These are phyloP conservation scores for Ptychochromis oligacanthus DNA, from an alignment of 2,113 vertebrate genomes.

Conservation along the genomic window DNA sequence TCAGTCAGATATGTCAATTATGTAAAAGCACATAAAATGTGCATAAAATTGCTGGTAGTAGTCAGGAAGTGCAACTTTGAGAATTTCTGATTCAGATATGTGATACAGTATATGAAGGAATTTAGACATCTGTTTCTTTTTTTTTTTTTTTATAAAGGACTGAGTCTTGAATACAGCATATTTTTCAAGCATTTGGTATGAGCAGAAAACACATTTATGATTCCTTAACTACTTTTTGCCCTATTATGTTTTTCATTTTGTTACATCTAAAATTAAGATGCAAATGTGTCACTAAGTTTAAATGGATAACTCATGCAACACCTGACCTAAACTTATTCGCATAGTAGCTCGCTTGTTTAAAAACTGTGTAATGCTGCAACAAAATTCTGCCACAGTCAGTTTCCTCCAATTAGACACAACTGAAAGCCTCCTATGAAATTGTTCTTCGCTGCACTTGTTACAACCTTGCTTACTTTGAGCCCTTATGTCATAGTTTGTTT, in stretches of 20 bases:
- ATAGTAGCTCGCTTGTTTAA: not conserved
- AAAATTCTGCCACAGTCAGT: not conserved
- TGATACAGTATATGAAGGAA: not conserved
- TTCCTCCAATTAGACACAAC: slow-evolving; percentile 2
- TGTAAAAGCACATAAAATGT: not conserved
- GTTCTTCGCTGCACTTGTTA: slow-evolving; percentile 22
- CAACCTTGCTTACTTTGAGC: slow-evolving; percentile 15
- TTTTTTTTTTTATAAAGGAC: not conserved
- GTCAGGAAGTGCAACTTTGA: not conserved
- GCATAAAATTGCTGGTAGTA: not conserved
- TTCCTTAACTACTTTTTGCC: no score
- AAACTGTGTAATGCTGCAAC: not conserved
- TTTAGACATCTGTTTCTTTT: not conserved
- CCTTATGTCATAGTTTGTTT: slow-evolving; percentile 33
- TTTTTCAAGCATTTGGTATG: not conserved
- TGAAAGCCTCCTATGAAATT: slow-evolving; percentile 31
- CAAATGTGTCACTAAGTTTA: not conserved
- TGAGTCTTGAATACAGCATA: not conserved
- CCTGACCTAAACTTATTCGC: not conserved
- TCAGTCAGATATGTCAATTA: not conserved
- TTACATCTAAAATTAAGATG: not conserved
- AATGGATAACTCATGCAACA: not conserved
- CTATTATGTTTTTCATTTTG: no score
- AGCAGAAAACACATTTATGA: not conserved
- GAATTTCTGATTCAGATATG: not conserved